Percentiles rank a stretch among this genome's conserved stretches.
These are phyloP conservation scores for Notiomystis cincta DNA, from an alignment of 2,113 vertebrate species.

Conservation along the genomic window DNA sequence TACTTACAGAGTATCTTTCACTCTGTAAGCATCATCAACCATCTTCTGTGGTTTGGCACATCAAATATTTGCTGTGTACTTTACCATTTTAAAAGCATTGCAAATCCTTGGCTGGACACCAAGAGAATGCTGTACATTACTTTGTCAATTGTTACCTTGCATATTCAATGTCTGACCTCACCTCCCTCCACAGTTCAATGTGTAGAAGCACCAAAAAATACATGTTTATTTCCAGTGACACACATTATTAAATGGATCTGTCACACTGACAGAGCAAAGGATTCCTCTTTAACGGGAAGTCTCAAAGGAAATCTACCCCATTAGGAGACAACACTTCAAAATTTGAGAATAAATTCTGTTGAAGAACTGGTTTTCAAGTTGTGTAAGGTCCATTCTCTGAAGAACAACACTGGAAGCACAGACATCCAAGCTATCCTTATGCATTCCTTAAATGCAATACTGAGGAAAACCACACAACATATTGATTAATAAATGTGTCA, in stretches of 20 bases:
- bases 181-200: constrained; percentile 9
- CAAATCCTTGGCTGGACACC: constrained; percentile 24
- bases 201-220: constrained; percentile 6
- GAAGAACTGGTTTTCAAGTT: not conserved
- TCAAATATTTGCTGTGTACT: constrained; percentile 4
- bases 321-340: not conserved
- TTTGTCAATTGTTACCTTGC: constrained; percentile 17
- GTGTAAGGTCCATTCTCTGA: not conserved
- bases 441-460: not conserved
- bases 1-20: constrained; percentile 4
- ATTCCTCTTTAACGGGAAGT: not conserved
- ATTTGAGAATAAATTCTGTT: not conserved
- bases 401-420: not conserved
- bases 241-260: not conserved
- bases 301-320: not conserved
- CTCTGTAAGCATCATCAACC: constrained; percentile 3
- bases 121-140: constrained; percentile 10
- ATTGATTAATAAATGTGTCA: not conserved
- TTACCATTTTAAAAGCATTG: constrained; percentile 29
- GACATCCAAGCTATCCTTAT: not conserved
- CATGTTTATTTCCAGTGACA: not conserved
- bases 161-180: constrained; percentile 8
- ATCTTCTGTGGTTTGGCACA: constrained; percentile 57
- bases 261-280: not conserved
- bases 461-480: not conserved